Base-by-base conservation (phyloP, 2,113 vertebrate genomes). In the Dasypus novemcinctus region DNA sequence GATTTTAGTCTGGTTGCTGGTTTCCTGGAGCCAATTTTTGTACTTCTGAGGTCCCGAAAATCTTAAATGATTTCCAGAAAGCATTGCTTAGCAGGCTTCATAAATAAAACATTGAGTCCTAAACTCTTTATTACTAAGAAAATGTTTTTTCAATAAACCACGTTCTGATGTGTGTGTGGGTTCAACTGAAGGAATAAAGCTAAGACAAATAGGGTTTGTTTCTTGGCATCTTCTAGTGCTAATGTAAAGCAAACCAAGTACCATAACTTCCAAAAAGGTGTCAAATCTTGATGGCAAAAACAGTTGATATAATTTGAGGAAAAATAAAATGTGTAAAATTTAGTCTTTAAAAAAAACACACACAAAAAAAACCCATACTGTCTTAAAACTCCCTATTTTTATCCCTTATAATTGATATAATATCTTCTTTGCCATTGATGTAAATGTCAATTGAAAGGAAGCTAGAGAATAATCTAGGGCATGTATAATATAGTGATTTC, bases 131-230 rank as follows among this genome's bases (percentile, higher is more conserved):
- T 14, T 78, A 57, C 17, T 87, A 11, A 71, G 87, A 68, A 49
- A 41, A 85, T 3, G 38, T 36, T n/a, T 85, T 52, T 52, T 52
- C 12, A 12, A 52, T 71, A 88, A 85, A 69, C 49, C 71, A n/a
- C 71, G 43, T 90, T 87, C 38, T 82, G 43, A 88, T 96, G 76
- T 96, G 54, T 96, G 87, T 96, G 87, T 93, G 93, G 12, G 72
- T 96, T 97, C 14, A 80, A 82, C 61, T 86, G 84, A 95, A 94
- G 92, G 92, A 97, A 96, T n/a, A n/a, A n/a, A 95, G 75, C 76
- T 33, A 87, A 88, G 92, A 76, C 46, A 78, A 97, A 68, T 84
- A 74, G 59, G 43, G 18, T 15, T 87, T 87, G n/a, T 31, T 94
- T n/a, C 84, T 94, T 96, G 69, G 94, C 54, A 74, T 78, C 27